Evolutionary conservation across 2,797 vertebrate species (phyloP).

Genomic region (Sebastes matsubarae): DNA sequence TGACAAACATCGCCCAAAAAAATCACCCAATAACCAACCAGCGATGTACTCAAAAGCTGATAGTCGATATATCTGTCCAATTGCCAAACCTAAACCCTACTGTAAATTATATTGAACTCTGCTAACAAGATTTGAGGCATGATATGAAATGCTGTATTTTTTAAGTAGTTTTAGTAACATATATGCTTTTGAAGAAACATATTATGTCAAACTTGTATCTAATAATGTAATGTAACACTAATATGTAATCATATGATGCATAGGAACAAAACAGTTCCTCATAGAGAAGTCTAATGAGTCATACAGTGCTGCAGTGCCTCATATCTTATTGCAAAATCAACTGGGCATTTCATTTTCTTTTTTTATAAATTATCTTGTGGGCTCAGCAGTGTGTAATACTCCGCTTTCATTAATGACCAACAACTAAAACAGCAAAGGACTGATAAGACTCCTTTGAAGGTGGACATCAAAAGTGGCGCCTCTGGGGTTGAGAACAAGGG

Average conservation of each 20-base stretch:
- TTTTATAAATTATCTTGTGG: conserved; percentile 43
- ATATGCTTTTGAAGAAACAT: neutral
- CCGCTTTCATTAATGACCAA: conserved; percentile 67
- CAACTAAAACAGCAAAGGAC: conserved; percentile 64
- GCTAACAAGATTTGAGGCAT: neutral
- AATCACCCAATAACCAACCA: too few species aligned
- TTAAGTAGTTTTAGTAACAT: neutral
- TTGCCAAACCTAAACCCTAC: too few species aligned
- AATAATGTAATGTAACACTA: neutral
- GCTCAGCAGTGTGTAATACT: conserved; percentile 42
- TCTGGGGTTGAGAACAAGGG: conserved; percentile 67
- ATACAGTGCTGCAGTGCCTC: conserved; percentile 21
- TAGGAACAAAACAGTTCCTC: neutral
- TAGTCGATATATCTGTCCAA: too few species aligned
- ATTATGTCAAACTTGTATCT: neutral
- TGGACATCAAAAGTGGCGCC: conserved; percentile 75
- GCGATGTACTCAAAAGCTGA: too few species aligned
- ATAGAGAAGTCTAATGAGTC: conserved; percentile 10
- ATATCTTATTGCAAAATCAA: conserved; percentile 55
- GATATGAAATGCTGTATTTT: neutral
- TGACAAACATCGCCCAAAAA: too few species aligned
- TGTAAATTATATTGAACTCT: neutral
- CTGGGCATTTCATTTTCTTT: conserved; percentile 45
- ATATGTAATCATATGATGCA: neutral
- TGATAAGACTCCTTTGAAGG: conserved; percentile 72